Conservation (phyloP, 1,140 invertebrate species). For the Ganaspis sp. region DNA sequence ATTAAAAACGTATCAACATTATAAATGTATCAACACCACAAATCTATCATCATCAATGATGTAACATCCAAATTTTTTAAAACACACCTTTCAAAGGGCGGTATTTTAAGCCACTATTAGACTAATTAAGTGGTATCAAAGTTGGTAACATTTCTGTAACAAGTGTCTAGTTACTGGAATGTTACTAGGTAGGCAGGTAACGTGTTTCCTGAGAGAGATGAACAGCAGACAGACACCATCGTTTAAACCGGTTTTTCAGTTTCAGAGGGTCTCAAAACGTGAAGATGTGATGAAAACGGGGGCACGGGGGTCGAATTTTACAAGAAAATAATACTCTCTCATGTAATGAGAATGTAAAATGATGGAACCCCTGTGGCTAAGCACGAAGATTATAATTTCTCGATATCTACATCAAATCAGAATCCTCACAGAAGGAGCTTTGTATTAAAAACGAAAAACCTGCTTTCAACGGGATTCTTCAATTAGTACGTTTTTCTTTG, state of each 20-base stretch:
- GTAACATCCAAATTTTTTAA: no score
- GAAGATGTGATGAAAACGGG: conserved; percentile 12
- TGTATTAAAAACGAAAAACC: neutral
- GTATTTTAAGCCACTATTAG: no score
- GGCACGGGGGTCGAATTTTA: conserved; percentile 12
- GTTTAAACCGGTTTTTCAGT: conserved; percentile 13
- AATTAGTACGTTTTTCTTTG: neutral
- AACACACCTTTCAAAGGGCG: neutral
- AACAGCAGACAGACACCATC: conserved; percentile 11
- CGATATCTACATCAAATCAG: conserved; percentile 1
- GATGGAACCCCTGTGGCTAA: conserved; percentile 3
- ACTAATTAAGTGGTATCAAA: neutral
- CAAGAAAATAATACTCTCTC: conserved; percentile 2
- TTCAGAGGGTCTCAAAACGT: conserved; percentile 12
- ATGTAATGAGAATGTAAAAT: conserved; percentile 14
- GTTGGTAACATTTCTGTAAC: neutral
- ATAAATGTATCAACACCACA: no score
- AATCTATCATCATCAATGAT: no score
- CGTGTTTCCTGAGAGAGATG: neutral
- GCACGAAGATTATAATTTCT: neutral
- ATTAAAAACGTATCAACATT: no score
- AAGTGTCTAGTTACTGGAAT: neutral
- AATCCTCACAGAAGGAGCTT: conserved; percentile 2
- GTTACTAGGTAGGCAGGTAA: conserved; percentile 13
- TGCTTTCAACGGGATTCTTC: neutral